Evolutionary conservation across 2,797 vertebrate species (phyloP).

Genomic region (Cygnus olor): DNA sequence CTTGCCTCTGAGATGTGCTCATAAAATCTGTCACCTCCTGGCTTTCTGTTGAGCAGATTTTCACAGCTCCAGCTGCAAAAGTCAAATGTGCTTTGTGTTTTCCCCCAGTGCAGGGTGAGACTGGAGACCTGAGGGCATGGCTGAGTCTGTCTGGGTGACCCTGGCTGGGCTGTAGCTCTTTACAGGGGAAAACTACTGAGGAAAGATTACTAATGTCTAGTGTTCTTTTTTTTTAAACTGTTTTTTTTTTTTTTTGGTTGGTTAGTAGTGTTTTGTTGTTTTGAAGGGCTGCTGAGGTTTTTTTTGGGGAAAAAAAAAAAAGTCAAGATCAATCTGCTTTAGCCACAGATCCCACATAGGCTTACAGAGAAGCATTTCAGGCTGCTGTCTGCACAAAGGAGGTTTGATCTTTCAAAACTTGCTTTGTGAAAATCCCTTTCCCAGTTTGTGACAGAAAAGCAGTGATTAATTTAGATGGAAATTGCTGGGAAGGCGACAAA

Average conservation of each 20-base stretch:
- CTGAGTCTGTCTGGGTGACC: background rate
- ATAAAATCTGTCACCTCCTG: background rate
- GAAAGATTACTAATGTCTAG: background rate
- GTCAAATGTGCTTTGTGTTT: background rate
- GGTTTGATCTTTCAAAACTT: background rate
- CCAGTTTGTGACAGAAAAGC: background rate
- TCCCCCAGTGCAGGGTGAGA: background rate
- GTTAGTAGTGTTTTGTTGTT: background rate
- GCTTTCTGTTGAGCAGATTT: background rate
- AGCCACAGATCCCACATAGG: background rate
- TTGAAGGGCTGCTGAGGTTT: background rate
- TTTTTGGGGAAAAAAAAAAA: background rate
- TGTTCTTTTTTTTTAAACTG: background rate
- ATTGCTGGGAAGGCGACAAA: background rate
- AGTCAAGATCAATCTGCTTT: slow-evolving; percentile 6
- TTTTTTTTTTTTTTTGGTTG: background rate
- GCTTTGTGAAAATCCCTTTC: background rate
- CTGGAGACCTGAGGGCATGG: background rate
- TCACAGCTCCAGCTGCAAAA: background rate
- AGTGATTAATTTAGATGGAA: background rate
- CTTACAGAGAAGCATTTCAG: background rate
- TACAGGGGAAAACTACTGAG: background rate
- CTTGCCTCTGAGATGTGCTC: background rate
- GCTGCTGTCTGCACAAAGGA: background rate
- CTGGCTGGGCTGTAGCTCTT: background rate